Evolutionary conservation across 1,140 invertebrate species (phyloP).

Genomic region (Adoxophyes honmai): DNA sequence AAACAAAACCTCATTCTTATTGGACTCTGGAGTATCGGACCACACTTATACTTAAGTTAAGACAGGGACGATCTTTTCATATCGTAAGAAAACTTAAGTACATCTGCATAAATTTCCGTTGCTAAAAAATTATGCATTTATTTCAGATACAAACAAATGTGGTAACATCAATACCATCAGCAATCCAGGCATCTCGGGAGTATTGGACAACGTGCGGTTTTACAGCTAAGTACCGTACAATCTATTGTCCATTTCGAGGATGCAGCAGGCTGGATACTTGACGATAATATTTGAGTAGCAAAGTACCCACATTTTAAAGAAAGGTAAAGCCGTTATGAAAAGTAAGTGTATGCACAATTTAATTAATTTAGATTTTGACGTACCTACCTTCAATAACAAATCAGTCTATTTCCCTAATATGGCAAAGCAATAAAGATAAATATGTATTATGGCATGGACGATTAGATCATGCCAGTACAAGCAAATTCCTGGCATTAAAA

Average conservation of each 20-base stretch:
- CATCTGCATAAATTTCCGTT: slow-evolving; percentile 25
- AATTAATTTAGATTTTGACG: slow-evolving; percentile 19
- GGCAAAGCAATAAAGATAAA: slow-evolving; percentile 23
- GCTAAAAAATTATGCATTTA: slow-evolving; percentile 27
- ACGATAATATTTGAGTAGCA: slow-evolving; percentile 33
- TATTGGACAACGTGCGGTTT: slow-evolving; percentile 34
- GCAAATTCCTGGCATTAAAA: slow-evolving; percentile 49
- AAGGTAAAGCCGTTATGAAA: slow-evolving; percentile 28
- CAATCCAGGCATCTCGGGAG: slow-evolving; percentile 24
- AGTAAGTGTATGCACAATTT: slow-evolving; percentile 44
- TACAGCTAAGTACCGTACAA: slow-evolving; percentile 36
- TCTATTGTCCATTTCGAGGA: slow-evolving; percentile 38
- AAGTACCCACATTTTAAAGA: slow-evolving; percentile 34
- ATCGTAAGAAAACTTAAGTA: neutral
- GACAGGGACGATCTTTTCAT: slow-evolving; percentile 27
- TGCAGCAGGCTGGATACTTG: slow-evolving; percentile 41
- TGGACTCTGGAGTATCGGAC: slow-evolving; percentile 46
- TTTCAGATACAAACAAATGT: slow-evolving; percentile 27
- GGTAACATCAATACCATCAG: slow-evolving; percentile 21
- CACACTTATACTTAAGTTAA: slow-evolving; percentile 39
- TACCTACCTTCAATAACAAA: neutral
- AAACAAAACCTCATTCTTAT: slow-evolving; percentile 23
- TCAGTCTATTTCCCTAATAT: slow-evolving; percentile 22
- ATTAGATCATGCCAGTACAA: slow-evolving; percentile 49
- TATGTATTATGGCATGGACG: slow-evolving; percentile 55